A percentile compares a stretch with the other conserved stretches of the same genome.
Evolutionary conservation across 2,797 vertebrate genomes (phyloP).

Genomic region (Pyrocephalus nanus): DNA sequence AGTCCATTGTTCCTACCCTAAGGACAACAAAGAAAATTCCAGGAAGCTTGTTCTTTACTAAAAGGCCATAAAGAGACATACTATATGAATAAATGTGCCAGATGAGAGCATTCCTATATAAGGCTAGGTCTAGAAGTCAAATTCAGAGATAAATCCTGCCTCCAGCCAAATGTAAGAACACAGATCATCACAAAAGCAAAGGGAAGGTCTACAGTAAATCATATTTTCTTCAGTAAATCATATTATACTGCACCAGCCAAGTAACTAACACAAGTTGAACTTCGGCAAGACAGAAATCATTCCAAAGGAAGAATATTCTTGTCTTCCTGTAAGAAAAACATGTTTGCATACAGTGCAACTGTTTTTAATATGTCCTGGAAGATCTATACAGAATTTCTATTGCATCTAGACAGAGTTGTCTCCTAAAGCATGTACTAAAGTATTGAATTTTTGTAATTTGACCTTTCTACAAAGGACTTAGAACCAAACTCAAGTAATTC

Average conservation of each 20-base stretch:
- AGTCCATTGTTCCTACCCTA: not conserved
- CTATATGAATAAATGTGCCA: slow-evolving; percentile 23
- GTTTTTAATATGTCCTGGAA: not conserved
- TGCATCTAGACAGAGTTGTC: not conserved
- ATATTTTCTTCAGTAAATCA: not conserved
- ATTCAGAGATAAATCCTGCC: not conserved
- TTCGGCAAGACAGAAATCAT: not conserved
- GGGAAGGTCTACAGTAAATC: not conserved
- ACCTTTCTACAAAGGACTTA: not conserved
- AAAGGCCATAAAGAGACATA: slow-evolving; percentile 12
- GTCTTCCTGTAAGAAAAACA: not conserved
- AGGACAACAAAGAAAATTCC: slow-evolving; percentile 8
- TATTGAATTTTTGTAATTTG: not conserved
- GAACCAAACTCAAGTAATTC: not conserved
- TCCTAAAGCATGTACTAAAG: not conserved
- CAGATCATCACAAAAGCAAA: not conserved
- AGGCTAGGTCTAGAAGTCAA: not conserved
- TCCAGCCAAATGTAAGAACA: not conserved
- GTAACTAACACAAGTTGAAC: not conserved
- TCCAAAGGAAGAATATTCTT: not conserved
- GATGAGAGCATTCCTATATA: slow-evolving; percentile 27
- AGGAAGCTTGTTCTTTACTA: slow-evolving; percentile 47
- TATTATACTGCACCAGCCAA: not conserved
- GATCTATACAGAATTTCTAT: not conserved
- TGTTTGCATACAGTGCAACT: not conserved